Evolutionary conservation across 2,888 invertebrate species (phyloP), one percentile per base, ranked within the genome.

Genomic region (Margaritifera margaritifera): DNA sequence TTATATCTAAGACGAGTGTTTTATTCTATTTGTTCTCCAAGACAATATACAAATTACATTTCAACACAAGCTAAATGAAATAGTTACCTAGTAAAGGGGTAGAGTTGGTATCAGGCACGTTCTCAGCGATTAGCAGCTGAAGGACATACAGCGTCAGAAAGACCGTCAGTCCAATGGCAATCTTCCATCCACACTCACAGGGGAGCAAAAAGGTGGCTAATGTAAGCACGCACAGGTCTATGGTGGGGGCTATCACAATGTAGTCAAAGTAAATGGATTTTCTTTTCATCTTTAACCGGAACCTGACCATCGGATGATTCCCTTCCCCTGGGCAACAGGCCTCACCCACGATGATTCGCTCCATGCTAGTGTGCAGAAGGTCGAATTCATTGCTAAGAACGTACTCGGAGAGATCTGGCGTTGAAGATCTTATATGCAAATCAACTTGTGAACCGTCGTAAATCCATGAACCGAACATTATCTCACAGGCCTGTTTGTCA

Each of bases 401-500:
- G 66, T 85, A 88, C 19, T 81, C 72, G 6, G 75, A 66, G 18
- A 86, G 70, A 66, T 86, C 83, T 11, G 83, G 82, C 42, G 69
- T 59, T 22, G 66, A 27, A 5, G 74, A 53, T 20, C 75, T 75
- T 31, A 83, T 69, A 1, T 72, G 66, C n/a, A 89, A 77, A 70
- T 87, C 84, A n/a, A 89, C 66, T 68, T 89, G 88, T 8, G 78
- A 69, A 19, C 77, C 96, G 91, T 97, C 97, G 69, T 86, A 84
- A 51, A 86, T 83, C 86, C 86, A 86, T 1, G 85, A 85, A 19
- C 85, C 85, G 72, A 86, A 86, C 51, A 78, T 74, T 56, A 86
- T 79, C 31, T 75, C 95, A 91, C 99, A 99, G 86, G 94, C 94
- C 92, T 99, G 99, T 91, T 98, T 97, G 91, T 99, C 99, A 92